Base-by-base conservation (phyloP, 2,797 vertebrate species). In the Peromyscus aztecus region DNA sequence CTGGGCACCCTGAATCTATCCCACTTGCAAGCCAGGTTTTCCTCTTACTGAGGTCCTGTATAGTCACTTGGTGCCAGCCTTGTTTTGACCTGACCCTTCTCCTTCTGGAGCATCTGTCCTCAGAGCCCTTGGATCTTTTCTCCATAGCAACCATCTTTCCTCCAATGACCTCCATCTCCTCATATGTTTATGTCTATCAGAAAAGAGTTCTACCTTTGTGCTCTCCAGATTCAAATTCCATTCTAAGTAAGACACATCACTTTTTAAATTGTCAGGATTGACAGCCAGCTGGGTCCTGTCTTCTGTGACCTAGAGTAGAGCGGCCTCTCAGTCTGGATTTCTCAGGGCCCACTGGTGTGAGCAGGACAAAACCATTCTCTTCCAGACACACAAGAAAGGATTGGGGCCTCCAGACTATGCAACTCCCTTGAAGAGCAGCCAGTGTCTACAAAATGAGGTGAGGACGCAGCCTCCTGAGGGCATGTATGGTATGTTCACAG, bases 221-320 rank as follows among this genome's bases (percentile, higher is more conserved):
- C 80, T 76, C 76, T 37, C 57, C 34, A 88, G 81, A 95, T 52
- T 77, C 37, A 77, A 93, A 82, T 63, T 94, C 57, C 63, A 67
- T 57, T 75, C 29, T 67, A 19, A 85, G 71, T 13, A 49, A 24
- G 3, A n/a, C 31, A 40, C 6, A 9, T 61, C 0, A 89, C 37
- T 61, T 40, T 37, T 89, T 76, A 81, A 94, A 55, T 85, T 55
- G 52, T 16, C 52, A 55, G 3, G 13, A 78, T 2, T 16, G 37
- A 76, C 43, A 13, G 55, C 7, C 75, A 75, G 27, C 4, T 6
- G 23, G 23, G 40, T 2, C 9, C 76, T 34, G 29, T 75, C 34
- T 27, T 16, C 29, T 34, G 24, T 13, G 31, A 31, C 59, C 49
- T n/a, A 40, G 21, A 52, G 21, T 21, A 4, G 24, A 61, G 24